Percentiles rank a stretch among this genome's conserved stretches.
Conservation (phyloP, 2,797 vertebrate species). For the Pipistrellus kuhlii region DNA sequence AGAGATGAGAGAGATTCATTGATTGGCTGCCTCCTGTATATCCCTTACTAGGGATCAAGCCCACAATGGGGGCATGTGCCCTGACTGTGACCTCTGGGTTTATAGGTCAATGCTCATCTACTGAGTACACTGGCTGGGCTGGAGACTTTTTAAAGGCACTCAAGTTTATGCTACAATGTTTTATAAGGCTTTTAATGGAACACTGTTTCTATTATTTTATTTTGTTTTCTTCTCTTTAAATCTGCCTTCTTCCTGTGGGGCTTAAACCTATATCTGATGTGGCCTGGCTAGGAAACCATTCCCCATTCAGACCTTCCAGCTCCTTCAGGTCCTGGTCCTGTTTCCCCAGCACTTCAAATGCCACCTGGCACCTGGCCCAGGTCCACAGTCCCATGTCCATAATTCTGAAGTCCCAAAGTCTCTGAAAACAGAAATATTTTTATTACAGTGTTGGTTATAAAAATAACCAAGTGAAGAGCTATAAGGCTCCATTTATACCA, state of each 20-base stretch:
- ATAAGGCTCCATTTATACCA: neutral
- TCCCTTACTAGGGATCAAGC: no score
- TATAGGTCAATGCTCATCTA: no score
- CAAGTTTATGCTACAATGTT: neutral
- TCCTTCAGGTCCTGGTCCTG: neutral
- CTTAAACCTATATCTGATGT: neutral
- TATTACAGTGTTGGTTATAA: neutral
- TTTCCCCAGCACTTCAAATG: neutral
- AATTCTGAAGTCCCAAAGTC: slow-evolving; percentile 9
- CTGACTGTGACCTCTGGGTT: no score
- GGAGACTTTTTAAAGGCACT: neutral
- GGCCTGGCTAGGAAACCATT: rapidly evolving
- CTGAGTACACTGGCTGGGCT: neutral
- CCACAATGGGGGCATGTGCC: no score
- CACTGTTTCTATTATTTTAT: neutral
- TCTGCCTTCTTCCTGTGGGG: neutral
- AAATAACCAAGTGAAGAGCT: neutral
- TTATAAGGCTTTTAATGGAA: neutral
- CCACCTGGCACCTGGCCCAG: neutral
- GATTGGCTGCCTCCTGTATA: no score
- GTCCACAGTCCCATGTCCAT: neutral
- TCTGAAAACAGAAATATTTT: slow-evolving; percentile 6
- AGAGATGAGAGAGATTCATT: no score
- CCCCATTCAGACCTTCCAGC: neutral
- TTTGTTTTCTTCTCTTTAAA: neutral